Base-by-base conservation (phyloP, 2,113 vertebrate genomes). In the Rhynchomys soricoides region DNA sequence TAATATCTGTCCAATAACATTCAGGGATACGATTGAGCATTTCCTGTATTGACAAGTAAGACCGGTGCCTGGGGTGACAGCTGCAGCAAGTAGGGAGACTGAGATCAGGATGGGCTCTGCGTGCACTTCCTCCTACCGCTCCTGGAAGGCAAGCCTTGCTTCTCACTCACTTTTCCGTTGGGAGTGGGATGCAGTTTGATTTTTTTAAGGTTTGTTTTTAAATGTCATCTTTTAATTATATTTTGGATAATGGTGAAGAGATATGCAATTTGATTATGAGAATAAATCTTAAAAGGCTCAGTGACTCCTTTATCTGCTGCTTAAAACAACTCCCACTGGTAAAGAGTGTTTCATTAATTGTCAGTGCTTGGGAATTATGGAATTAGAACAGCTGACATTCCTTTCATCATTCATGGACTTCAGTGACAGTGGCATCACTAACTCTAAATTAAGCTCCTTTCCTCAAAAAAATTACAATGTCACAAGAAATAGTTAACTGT, bases 181-280 rank as follows among this genome's bases (percentile, higher is more conserved):
- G 62, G 94, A 22, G 29, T 73, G 45, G 79, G 70, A 64, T 91
- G 86, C 64, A 90, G 79, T 92, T 91, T 68, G 43, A 66, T 66
- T 74, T 86, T 50, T 90, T 92, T 86, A 57, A 78, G 59, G 81
- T 98, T 98, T 86, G 75, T 91, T 93, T 86, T 97, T 97, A 57
- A 96, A 96, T 97, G 86, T 95, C 68, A 78, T 98, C 87, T 98
- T 98, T 97, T 97, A 97, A 97, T 98, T 98, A 87, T 94, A 96
- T 97, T 97, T 98, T 97, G 94, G 83, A 86, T 97, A 97, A 92
- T 94, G 97, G 43, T 96, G 81, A 96, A 97, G 87, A 95, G 86
- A 98, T 86, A 77, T 19, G 85, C 37, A 96, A 66, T 95, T 97
- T 97, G 48, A 55, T 97, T 91, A 91, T 94, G 70, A 90, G 16